Evolutionary conservation across 35 echinoderm and acorn worm genomes (phyloP), one percentile per base, ranked within the genome.

Genomic region (Apostichopus californicus): DNA sequence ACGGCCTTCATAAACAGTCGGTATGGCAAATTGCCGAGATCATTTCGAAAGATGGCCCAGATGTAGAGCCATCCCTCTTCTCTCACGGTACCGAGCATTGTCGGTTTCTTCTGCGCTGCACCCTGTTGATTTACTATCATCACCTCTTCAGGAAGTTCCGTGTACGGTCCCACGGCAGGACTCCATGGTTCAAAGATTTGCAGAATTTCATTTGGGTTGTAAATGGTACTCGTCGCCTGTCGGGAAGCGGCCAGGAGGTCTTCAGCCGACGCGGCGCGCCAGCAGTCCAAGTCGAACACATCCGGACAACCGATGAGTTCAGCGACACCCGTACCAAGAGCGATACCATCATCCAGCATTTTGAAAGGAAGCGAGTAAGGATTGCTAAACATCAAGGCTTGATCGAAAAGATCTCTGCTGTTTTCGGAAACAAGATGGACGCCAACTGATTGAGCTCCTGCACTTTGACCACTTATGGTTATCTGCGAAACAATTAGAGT

Each of bases 141-240:
- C 55, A 87, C 78, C 8, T 94, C 87, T n/a, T 90, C 87, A 5
- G 87, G 87, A 8, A 90, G 79, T 78, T 90, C 78, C 7, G 77
- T 90, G 18, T 56, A 26, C 5, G 78, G 86, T 5, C 87, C 93
- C 7, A 94, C 79, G 5, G 75, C 78, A 18, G 93, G 93, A 75
- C 93, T 88, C 93, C 87, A 94, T 54, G 87, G 88, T 70, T 94
- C 93, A 21, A 94, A 94, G 55, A 90, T 84, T 80, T 94, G 86
- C 5, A 94, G 87, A 12, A 94, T 57, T 25, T 90, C 79, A 26
- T 81, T 18, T 8, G 89, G 89, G 80, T 94, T 91, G 79, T 83
- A 80, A 17, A 94, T 61, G 55, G n/a, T 60, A 77, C 63, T 86
- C 1, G 87, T 57, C 2, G 79, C 93, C 28, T 58, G 26, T 25